Conservation (phyloP, 2,797 vertebrate species). For the Astyanax mexicanus region DNA sequence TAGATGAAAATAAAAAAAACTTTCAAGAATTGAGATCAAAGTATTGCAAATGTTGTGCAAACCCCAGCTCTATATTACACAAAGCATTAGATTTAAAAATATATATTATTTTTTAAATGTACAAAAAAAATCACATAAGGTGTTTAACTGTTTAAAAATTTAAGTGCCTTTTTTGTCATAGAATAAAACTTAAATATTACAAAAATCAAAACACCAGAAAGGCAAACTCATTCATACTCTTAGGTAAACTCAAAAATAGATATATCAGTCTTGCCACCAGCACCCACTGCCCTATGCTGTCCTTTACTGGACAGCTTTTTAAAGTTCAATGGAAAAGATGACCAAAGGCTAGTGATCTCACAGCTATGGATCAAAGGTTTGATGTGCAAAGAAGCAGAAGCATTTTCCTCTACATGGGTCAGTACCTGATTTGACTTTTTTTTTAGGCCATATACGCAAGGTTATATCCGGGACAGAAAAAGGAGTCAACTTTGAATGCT, state of each 20-base stretch:
- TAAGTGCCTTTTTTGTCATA: too few species aligned
- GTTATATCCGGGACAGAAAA: constrained; percentile 18
- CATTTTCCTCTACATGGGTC: constrained; percentile 9
- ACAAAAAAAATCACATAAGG: too few species aligned
- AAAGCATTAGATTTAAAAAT: neutral
- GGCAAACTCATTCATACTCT: neutral
- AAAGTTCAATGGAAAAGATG: constrained; percentile 18
- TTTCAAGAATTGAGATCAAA: too few species aligned
- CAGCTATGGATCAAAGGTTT: constrained; percentile 21
- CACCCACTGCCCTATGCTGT: neutral
- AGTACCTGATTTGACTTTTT: constrained; percentile 21
- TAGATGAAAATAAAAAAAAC: too few species aligned
- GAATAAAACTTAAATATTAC: too few species aligned
- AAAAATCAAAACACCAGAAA: neutral
- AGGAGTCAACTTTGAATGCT: constrained; percentile 1
- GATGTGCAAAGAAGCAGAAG: constrained; percentile 1
- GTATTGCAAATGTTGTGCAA: too few species aligned
- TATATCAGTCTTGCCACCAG: neutral
- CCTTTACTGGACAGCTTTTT: constrained; percentile 14
- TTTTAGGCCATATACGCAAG: neutral
- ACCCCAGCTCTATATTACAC: too few species aligned
- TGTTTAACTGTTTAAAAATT: too few species aligned
- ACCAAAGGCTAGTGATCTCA: constrained; percentile 6
- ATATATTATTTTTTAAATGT: too few species aligned
- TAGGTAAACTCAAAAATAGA: neutral